phyloP scores from a whole-genome alignment of 2,888 invertebrate species.

The Apoda limacodes region DNA sequence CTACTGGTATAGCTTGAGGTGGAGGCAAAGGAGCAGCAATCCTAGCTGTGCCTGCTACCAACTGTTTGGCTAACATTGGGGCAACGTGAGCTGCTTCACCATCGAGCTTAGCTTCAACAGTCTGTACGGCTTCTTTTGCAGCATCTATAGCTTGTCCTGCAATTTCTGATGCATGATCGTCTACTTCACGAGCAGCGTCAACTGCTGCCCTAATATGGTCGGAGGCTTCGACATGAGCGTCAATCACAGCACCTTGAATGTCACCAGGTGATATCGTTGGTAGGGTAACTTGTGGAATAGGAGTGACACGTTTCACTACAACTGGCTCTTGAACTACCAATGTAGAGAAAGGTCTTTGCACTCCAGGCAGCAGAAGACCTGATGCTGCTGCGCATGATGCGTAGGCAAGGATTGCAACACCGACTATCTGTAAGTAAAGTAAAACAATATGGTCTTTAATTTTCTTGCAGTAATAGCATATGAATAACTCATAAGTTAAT shows the following conservation, averaged over 20 bases:
- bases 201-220: constrained; percentile 59
- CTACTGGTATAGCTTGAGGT: constrained; percentile 26
- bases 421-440: constrained; percentile 69
- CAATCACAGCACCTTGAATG: constrained; percentile 54
- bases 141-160: constrained; percentile 59
- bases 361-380: constrained; percentile 42
- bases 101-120: constrained; percentile 52
- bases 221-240: constrained; percentile 54
- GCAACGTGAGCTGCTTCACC: constrained; percentile 60
- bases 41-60: constrained; percentile 42
- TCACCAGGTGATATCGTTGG: constrained; percentile 61
- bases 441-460: too few species aligned
- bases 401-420: constrained; percentile 59
- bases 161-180: constrained; percentile 58
- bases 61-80: constrained; percentile 53
- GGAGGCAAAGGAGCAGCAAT: constrained; percentile 23
- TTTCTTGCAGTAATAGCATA: too few species aligned
- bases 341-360: constrained; percentile 15
- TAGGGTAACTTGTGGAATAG: constrained; percentile 32
- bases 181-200: constrained; percentile 51
- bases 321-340: constrained; percentile 16
- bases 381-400: constrained; percentile 59
- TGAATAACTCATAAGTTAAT: too few species aligned
- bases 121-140: constrained; percentile 58
- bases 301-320: constrained; percentile 29